A percentile compares a stretch with the other conserved stretches of the same genome.
Evolutionary conservation across 2,888 invertebrate species (phyloP).

Genomic region (Eubasilissa splendida): DNA sequence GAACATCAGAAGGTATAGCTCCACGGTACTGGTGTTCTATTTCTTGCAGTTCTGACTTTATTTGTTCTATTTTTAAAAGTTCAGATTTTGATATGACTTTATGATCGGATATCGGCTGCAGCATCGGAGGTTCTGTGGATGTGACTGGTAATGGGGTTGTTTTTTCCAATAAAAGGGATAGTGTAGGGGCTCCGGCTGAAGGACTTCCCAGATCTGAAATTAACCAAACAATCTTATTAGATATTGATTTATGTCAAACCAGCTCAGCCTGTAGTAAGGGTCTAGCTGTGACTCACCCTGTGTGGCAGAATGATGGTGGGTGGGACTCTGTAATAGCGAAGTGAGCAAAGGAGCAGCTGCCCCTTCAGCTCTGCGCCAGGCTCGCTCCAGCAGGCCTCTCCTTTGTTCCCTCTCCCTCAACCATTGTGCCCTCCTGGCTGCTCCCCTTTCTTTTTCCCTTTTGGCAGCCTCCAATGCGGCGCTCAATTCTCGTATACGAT

Average conservation of each 20-base stretch:
- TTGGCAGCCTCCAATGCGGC: constrained; percentile 81
- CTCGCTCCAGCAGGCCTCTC: constrained; percentile 75
- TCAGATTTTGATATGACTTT: constrained; percentile 50
- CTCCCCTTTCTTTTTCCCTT: constrained; percentile 80
- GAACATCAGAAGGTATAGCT: constrained; percentile 27
- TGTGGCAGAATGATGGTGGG: constrained; percentile 87
- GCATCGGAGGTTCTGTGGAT: constrained; percentile 65
- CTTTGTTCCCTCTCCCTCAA: constrained; percentile 78
- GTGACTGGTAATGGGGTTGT: constrained; percentile 62
- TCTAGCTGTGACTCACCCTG: constrained; percentile 62
- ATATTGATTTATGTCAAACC: neutral
- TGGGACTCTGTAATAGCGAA: constrained; percentile 85
- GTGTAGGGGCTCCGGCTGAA: constrained; percentile 81
- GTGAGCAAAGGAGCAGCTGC: constrained; percentile 84
- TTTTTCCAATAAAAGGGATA: constrained; percentile 81
- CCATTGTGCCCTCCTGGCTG: constrained; percentile 75
- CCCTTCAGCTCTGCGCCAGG: constrained; percentile 72
- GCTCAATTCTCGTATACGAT: constrained; percentile 83
- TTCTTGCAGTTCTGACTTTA: constrained; percentile 64
- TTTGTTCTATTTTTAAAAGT: constrained; percentile 64
- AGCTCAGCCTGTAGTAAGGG: neutral
- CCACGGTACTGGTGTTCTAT: constrained; percentile 69
- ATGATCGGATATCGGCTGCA: constrained; percentile 60
- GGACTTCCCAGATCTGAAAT: constrained; percentile 71
- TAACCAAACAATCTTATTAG: neutral